Base-by-base conservation (phyloP, 2,888 invertebrate species). In the Hypena proboscidalis region DNA sequence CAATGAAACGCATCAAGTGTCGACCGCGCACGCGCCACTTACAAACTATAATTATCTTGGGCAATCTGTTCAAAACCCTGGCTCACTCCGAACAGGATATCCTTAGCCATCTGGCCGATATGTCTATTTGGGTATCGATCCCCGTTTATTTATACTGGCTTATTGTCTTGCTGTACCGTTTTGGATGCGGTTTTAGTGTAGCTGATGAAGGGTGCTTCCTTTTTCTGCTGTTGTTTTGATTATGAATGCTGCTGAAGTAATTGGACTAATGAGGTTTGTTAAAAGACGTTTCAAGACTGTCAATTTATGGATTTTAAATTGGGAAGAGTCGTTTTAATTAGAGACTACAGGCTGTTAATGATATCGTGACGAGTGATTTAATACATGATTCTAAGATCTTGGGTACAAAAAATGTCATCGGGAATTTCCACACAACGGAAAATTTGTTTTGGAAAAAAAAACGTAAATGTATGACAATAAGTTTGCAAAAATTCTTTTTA, bases 31-130 rank as follows among this genome's bases (percentile, higher is more conserved):
- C 70, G 71, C 70, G 71, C 80, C 77, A 79, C 80, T 80, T 77
- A 73, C 71, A 58, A 65, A 58, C 81, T 82, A 80, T 83, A 85
- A 86, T 86, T 82, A 83, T 67, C 63, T 60, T 54, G 60, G 75
- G 83, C 85, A 83, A 85, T 84, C 83, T 84, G 86, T 74, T 77
- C 79, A 40, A n/a, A n/a, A n/a, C n/a, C n/a, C n/a, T n/a, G n/a
- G n/a, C n/a, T n/a, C n/a, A n/a, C n/a, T n/a, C n/a, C n/a, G 70
- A 69, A 76, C 89, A 87, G 89, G 89, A 90, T 88, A 87, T 88
- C 87, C 86, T 78, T 77, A 74, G 84, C 84, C 89, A 90, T 90
- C 85, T 89, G 88, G 83, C 67, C 74, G 73, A 74, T 74, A 73
- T 70, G 65, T 66, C 77, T 82, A 77, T 79, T 77, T 77, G 70